These are phyloP conservation scores for Ophonus ardosiacus DNA, from an alignment of 2,888 invertebrate genomes.

Conservation along the genomic window DNA sequence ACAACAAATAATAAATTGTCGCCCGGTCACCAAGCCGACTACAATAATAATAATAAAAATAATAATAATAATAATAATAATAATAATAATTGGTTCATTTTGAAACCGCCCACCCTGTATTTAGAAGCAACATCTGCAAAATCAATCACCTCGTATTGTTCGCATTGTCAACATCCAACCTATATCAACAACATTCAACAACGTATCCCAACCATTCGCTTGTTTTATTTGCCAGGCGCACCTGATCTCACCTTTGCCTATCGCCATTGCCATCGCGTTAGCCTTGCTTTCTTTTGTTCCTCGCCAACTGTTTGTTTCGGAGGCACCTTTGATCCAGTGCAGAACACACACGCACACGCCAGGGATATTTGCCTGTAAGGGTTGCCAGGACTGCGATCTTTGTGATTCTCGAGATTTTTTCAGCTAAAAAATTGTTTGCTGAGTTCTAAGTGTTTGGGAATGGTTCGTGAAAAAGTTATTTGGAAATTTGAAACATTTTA, in stretches of 20 bases:
- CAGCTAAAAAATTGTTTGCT: not conserved
- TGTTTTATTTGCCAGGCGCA: not conserved
- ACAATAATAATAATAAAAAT: too few species aligned
- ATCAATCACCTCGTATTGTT: not conserved
- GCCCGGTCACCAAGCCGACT: too few species aligned
- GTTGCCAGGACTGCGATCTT: not conserved
- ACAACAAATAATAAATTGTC: too few species aligned
- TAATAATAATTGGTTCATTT: too few species aligned
- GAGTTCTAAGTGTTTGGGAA: not conserved
- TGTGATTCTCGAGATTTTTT: not conserved
- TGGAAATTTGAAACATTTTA: not conserved
- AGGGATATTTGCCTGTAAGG: not conserved
- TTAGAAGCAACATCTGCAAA: not conserved
- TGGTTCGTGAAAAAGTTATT: not conserved
- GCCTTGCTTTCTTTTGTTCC: not conserved
- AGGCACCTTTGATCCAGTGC: not conserved
- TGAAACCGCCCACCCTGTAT: too few species aligned
- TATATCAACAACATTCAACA: not conserved
- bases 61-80: too few species aligned
- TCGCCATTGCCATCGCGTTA: not conserved
- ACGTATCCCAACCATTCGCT: not conserved
- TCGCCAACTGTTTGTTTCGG: too few species aligned
- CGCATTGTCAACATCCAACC: not conserved
- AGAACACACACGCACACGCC: not conserved
- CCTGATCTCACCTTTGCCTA: not conserved